Percentiles rank a stretch among this genome's conserved stretches.
Conservation (phyloP, 2,888 invertebrate species). For the Trichogramma dendrolimi region DNA sequence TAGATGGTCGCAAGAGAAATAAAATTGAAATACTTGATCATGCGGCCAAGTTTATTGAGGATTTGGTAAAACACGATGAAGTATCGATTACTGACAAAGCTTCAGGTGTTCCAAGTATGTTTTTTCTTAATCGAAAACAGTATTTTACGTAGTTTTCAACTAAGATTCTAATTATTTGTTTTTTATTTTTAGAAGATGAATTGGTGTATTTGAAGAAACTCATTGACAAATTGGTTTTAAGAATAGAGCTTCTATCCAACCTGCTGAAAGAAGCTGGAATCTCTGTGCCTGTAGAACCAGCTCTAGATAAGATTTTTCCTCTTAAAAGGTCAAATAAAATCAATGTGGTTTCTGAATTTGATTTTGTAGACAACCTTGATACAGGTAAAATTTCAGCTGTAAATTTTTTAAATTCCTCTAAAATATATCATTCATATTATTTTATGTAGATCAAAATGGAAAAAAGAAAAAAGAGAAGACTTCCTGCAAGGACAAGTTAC, state of each 20-base stretch:
- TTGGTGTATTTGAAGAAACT: slow-evolving; percentile 46
- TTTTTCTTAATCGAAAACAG: neutral
- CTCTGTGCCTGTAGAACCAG: slow-evolving; percentile 48
- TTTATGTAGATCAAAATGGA: slow-evolving; percentile 37
- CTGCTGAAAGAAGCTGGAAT: slow-evolving; percentile 49
- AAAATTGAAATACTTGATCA: slow-evolving; percentile 55
- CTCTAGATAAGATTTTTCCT: slow-evolving; percentile 48
- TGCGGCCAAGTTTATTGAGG: slow-evolving; percentile 50
- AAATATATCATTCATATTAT: slow-evolving; percentile 2
- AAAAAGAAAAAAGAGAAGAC: slow-evolving; percentile 39
- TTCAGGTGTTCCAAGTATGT: slow-evolving; percentile 47
- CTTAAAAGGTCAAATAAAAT: slow-evolving; percentile 50
- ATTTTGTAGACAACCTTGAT: slow-evolving; percentile 17
- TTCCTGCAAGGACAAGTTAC: slow-evolving; percentile 17
- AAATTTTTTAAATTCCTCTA: slow-evolving; percentile 5
- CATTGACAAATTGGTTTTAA: slow-evolving; percentile 44
- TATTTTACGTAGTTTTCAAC: neutral
- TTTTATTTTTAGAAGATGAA: slow-evolving; percentile 44
- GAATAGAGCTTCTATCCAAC: slow-evolving; percentile 46
- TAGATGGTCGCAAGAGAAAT: slow-evolving; percentile 58
- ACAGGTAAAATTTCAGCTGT: slow-evolving; percentile 16
- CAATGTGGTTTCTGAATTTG: slow-evolving; percentile 40
- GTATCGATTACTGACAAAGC: slow-evolving; percentile 45
- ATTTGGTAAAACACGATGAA: slow-evolving; percentile 46
- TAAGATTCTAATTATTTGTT: slow-evolving; percentile 9